Conservation (phyloP, 2,888 invertebrate genomes). For the Drosophila neutralis region DNA sequence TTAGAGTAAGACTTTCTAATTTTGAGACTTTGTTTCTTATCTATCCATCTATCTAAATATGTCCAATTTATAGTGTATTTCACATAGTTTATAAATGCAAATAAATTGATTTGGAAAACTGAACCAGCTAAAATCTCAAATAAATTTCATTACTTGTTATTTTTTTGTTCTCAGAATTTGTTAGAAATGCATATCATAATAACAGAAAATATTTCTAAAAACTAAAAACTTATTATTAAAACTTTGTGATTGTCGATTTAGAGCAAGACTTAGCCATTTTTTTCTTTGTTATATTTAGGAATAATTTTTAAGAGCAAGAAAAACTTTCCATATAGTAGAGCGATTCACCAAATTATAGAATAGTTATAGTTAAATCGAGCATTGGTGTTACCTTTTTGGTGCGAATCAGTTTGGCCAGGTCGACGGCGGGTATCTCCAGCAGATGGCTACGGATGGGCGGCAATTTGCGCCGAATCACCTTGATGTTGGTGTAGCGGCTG, state of each 20-base stretch:
- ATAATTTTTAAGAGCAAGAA: background rate
- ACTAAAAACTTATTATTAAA: no score
- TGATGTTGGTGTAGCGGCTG: conserved; percentile 85
- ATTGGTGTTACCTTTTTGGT: conserved; percentile 87
- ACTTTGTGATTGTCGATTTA: background rate
- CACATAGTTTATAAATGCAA: no score
- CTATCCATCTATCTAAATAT: no score
- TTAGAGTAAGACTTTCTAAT: background rate
- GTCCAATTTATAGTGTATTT: no score
- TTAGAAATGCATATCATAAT: background rate
- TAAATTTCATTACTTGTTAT: no score
- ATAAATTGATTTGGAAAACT: no score
- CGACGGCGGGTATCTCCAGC: conserved; percentile 89
- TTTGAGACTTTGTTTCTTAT: no score
- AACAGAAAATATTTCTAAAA: background rate
- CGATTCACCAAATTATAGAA: background rate
- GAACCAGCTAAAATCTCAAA: no score
- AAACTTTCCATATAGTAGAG: background rate
- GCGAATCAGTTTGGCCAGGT: conserved; percentile 90
- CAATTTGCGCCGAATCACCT: conserved; percentile 87
- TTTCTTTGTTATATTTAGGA: background rate
- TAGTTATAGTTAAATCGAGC: background rate
- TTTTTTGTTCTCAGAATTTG: no score
- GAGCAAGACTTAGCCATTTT: background rate
- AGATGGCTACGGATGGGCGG: conserved; percentile 89